Percentiles rank a stretch among this genome's conserved stretches.
phyloP scores from a whole-genome alignment of 2,797 vertebrate species.

The Spheniscus humboldti region DNA sequence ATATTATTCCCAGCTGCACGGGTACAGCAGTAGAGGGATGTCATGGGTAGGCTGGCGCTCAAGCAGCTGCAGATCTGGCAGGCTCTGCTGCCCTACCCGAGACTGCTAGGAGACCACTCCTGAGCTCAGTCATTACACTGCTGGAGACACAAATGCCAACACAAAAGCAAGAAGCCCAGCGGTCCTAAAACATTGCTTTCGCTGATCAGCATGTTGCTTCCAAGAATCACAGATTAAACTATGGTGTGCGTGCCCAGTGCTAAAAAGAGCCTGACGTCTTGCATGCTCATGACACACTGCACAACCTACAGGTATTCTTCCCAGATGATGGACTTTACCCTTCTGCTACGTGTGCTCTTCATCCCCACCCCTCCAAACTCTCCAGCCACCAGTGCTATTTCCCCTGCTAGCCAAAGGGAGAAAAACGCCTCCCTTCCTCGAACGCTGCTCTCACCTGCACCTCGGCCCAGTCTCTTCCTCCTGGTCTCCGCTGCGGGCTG shows the following conservation, averaged over 20 bases:
- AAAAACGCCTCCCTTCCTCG: too few species aligned
- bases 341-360: not conserved
- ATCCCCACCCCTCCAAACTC: too few species aligned
- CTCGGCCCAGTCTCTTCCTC: constrained; percentile 62
- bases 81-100: not conserved
- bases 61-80: not conserved
- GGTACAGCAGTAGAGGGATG: not conserved
- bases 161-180: not conserved
- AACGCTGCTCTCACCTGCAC: constrained; percentile 47
- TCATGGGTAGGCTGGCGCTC: not conserved
- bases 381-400: not conserved
- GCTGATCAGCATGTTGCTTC: fast-evolving
- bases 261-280: not conserved
- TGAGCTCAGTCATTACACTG: fast-evolving
- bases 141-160: not conserved
- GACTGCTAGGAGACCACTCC: not conserved
- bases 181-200: fast-evolving
- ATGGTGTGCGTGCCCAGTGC: fast-evolving
- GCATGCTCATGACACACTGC: fast-evolving
- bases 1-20: not conserved
- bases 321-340: fast-evolving
- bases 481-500: constrained; percentile 53
- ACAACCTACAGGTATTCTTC: too few species aligned
- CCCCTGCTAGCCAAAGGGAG: too few species aligned
- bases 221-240: not conserved